Conservation (phyloP, 2,888 invertebrate species). For the Alitta virens region DNA sequence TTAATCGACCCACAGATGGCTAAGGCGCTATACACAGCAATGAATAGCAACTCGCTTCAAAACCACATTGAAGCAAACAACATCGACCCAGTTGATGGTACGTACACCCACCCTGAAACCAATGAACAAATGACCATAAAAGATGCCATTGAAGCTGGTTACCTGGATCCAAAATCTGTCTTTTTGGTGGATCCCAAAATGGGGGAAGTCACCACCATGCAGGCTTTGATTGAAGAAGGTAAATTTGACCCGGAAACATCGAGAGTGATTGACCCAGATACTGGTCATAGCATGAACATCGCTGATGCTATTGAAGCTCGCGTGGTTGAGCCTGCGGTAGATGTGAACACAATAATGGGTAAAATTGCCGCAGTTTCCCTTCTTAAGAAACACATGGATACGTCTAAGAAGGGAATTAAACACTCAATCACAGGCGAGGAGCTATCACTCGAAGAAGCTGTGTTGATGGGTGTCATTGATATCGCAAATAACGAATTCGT, state of each 20-base stretch:
- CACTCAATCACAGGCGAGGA: slow-evolving; percentile 40
- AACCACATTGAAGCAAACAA: slow-evolving; percentile 49
- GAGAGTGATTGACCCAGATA: slow-evolving; percentile 62
- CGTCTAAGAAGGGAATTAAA: slow-evolving; percentile 33
- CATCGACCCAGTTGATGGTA: slow-evolving; percentile 58
- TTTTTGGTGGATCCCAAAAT: slow-evolving; percentile 60
- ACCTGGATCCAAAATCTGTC: slow-evolving; percentile 71
- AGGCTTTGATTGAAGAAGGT: slow-evolving; percentile 39
- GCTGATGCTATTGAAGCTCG: slow-evolving; percentile 79
- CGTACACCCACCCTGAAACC: slow-evolving; percentile 57
- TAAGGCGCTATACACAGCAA: slow-evolving; percentile 39
- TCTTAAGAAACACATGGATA: slow-evolving; percentile 38
- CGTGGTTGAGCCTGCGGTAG: slow-evolving; percentile 20
- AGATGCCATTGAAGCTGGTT: slow-evolving; percentile 65
- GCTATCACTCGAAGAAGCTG: slow-evolving; percentile 45
- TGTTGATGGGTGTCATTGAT: slow-evolving; percentile 41
- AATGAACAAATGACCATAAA: slow-evolving; percentile 54
- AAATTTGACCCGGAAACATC: slow-evolving; percentile 42
- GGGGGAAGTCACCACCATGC: slow-evolving; percentile 18
- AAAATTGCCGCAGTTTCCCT: slow-evolving; percentile 37
- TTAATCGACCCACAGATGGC: slow-evolving; percentile 40
- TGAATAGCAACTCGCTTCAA: slow-evolving; percentile 41
- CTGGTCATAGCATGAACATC: slow-evolving; percentile 82
- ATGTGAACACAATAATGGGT: slow-evolving; percentile 34
- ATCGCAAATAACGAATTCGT: slow-evolving; percentile 30